phyloP scores from a whole-genome alignment of 2,888 invertebrate species.

The Odontocerum albicorne region DNA sequence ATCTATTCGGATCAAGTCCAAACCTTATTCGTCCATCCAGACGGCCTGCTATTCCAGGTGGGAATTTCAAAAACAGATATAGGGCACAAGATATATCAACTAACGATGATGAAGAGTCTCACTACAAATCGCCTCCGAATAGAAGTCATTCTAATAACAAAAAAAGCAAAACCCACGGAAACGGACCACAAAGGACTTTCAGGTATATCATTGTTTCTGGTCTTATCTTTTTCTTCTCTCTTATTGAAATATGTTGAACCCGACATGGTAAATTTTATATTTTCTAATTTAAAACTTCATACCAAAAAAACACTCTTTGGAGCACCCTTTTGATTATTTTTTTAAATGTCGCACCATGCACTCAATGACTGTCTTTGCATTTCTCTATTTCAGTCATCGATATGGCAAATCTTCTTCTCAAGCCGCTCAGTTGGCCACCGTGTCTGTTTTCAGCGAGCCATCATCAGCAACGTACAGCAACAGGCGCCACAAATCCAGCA shows the following conservation, averaged over 20 bases:
- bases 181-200: constrained; percentile 47
- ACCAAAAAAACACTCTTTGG: not conserved
- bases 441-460: constrained; percentile 68
- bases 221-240: no score
- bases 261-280: not conserved
- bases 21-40: constrained; percentile 52
- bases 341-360: no score
- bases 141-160: constrained; percentile 41
- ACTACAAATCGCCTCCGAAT: constrained; percentile 22
- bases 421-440: constrained; percentile 63
- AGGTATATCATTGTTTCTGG: constrained; percentile 47
- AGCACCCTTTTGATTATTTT: no score
- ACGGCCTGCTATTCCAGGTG: constrained; percentile 53
- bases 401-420: constrained; percentile 52
- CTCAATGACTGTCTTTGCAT: not conserved
- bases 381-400: constrained; percentile 51
- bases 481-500: constrained; percentile 54
- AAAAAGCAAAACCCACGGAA: constrained; percentile 52
- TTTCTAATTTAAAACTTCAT: not conserved
- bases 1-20: constrained; percentile 55
- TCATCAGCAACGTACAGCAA: constrained; percentile 51
- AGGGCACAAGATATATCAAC: constrained; percentile 48
- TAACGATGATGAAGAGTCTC: constrained; percentile 46
- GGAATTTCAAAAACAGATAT: constrained; percentile 62
- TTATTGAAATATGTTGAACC: no score